These are phyloP conservation scores for Lanius collurio DNA, from an alignment of 2,113 vertebrate genomes.

Conservation along the genomic window DNA sequence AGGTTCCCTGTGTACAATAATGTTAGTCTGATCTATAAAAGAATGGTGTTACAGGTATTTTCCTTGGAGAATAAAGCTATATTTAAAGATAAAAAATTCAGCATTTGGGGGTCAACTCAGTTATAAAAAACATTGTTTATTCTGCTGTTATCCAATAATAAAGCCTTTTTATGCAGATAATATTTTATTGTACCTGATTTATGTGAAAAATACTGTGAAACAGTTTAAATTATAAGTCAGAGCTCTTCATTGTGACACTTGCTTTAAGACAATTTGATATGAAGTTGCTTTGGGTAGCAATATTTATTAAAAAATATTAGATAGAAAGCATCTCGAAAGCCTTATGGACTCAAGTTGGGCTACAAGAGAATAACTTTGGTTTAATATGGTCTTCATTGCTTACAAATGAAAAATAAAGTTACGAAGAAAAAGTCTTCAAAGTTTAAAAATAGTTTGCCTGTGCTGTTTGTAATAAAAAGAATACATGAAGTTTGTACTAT, in stretches of 20 bases:
- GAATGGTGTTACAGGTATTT: not conserved
- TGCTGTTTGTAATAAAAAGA: not conserved
- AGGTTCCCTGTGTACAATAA: not conserved
- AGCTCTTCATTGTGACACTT: not conserved
- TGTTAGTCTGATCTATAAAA: not conserved
- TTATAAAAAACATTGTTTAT: not conserved
- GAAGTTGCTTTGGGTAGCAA: not conserved
- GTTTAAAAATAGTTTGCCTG: not conserved
- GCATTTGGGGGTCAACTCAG: not conserved
- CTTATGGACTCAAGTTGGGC: not conserved
- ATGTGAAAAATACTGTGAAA: not conserved
- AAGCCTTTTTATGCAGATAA: not conserved
- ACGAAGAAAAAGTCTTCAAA: not conserved
- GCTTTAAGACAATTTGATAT: not conserved
- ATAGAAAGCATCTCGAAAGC: not conserved
- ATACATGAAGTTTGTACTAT: not conserved
- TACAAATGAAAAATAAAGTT: not conserved
- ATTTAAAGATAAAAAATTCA: not conserved
- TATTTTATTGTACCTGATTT: not conserved
- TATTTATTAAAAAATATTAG: not conserved
- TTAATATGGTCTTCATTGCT: not conserved
- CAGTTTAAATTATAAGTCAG: not conserved
- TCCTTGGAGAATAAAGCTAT: not conserved
- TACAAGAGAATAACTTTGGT: not conserved
- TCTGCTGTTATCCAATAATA: not conserved